Base-by-base conservation (phyloP, 2,797 vertebrate genomes). In the Oreonectes daqikongensis region DNA sequence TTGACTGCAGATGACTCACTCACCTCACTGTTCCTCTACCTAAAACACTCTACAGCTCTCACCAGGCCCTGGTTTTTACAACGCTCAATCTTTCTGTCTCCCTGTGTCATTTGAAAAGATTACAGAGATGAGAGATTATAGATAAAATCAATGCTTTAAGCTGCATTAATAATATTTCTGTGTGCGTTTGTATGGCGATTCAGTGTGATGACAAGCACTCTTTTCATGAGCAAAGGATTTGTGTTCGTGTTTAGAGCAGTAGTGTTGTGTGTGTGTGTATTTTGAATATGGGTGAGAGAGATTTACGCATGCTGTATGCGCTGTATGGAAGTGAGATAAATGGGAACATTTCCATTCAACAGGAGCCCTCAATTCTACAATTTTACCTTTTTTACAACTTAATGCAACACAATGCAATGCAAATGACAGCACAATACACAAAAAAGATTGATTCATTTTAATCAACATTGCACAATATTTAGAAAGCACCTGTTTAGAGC, bases 131-230 rank as follows among this genome's bases (percentile, higher is more conserved):
- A 77, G 59, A 84, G 89, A 91, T 91, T 89, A 86, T 84, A 83
- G 89, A 89, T 82, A 15, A 78, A 90, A 91, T 90, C 88, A 87
- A 86, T 90, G 85, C 73, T 83, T 73, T 89, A 84, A 88, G 87
- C 84, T 81, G 81, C 84, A 81, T 83, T 86, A 89, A 84, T 79
- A 82, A 84, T 81, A 55, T 77, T 44, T 75, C 70, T 60, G 18
- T 64, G 70, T 42, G 57, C 75, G 72, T 81, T 79, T 69, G 59
- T 83, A 48, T 60, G 40, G 72, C 59, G 68, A 72, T 63, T 78
- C 69, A 64, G 40, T 52, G 52, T 59, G 38, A 46, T 63, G 75
- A 53, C 32, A 69, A 48, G 40, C 40, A 61, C 30, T n/a, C 6
- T 28, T 57, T 57, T 8, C 14, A 17, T 4, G 6, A 57, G 53